phyloP scores from a whole-genome alignment of 2,113 vertebrate genomes.

The Pseudopodoces humilis region DNA sequence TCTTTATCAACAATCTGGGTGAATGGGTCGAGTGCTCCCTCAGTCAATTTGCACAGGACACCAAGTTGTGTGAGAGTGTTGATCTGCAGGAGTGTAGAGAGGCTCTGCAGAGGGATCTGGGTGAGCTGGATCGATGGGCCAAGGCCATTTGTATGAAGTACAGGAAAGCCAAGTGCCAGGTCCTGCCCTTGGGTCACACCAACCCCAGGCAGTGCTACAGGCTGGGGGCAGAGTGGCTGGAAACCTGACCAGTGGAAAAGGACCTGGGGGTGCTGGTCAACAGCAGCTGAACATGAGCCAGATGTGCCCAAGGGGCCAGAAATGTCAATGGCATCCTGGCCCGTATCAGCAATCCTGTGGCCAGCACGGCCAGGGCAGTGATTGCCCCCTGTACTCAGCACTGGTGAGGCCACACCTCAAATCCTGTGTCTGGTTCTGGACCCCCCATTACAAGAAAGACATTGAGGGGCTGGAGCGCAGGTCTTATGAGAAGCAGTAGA shows the following conservation, averaged over 20 bases:
- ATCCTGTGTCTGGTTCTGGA: background rate
- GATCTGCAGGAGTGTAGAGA: background rate
- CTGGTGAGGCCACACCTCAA: background rate
- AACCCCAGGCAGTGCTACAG: background rate
- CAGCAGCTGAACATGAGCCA: background rate
- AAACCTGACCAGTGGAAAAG: background rate
- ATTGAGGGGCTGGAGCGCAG: background rate
- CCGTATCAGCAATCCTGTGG: background rate
- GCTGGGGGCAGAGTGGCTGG: background rate
- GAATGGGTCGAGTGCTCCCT: background rate
- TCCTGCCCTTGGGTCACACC: background rate
- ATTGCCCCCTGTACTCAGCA: fast-evolving
- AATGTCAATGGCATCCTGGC: background rate
- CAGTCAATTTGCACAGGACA: background rate
- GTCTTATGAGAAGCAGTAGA: background rate
- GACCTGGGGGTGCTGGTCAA: too few species aligned
- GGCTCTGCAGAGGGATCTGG: background rate
- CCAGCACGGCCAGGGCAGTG: background rate
- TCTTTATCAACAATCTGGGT: background rate
- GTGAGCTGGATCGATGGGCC: fast-evolving
- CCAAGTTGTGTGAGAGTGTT: background rate
- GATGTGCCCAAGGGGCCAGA: background rate
- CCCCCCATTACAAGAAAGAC: background rate
- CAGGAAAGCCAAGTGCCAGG: fast-evolving
- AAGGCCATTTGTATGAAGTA: fast-evolving